Conservation (phyloP, 1,140 invertebrate genomes). For the Caenorhabditis latens region DNA sequence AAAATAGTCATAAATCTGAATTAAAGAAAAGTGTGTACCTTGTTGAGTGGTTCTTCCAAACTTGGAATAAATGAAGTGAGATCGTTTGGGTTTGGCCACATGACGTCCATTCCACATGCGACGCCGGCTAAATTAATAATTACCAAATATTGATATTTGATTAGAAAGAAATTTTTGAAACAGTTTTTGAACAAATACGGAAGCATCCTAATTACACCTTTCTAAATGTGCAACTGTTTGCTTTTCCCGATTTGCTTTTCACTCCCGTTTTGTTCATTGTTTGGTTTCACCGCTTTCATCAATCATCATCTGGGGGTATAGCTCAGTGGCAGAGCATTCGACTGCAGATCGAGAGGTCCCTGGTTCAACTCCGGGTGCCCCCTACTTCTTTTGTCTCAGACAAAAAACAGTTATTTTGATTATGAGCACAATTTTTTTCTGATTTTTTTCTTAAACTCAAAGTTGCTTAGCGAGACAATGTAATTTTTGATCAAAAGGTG, state of each 20-base stretch:
- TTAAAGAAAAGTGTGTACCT: not conserved
- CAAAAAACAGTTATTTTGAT: too few species aligned
- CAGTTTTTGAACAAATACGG: too few species aligned
- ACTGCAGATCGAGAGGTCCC: constrained; percentile 81
- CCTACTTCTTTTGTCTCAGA: constrained; percentile 45
- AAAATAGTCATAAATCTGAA: not conserved
- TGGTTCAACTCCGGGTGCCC: constrained; percentile 80
- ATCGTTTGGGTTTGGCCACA: constrained; percentile 59
- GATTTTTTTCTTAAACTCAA: too few species aligned
- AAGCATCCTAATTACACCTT: too few species aligned
- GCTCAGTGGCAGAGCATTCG: constrained; percentile 81
- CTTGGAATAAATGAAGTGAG: constrained; percentile 32
- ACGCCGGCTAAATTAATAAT: constrained; percentile 45
- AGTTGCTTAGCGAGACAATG: too few species aligned
- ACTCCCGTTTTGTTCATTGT: not conserved
- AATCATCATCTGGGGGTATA: constrained; percentile 73
- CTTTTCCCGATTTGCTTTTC: not conserved
- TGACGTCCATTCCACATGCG: constrained; percentile 43
- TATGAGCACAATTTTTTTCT: too few species aligned
- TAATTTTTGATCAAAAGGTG: too few species aligned
- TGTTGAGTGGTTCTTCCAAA: constrained; percentile 14
- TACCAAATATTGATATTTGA: too few species aligned
- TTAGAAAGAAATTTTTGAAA: not conserved
- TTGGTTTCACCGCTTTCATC: not conserved
- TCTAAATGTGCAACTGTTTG: not conserved